Evolutionary conservation across 2,888 invertebrate species (phyloP).

Genomic region (Sthenelais limicola): DNA sequence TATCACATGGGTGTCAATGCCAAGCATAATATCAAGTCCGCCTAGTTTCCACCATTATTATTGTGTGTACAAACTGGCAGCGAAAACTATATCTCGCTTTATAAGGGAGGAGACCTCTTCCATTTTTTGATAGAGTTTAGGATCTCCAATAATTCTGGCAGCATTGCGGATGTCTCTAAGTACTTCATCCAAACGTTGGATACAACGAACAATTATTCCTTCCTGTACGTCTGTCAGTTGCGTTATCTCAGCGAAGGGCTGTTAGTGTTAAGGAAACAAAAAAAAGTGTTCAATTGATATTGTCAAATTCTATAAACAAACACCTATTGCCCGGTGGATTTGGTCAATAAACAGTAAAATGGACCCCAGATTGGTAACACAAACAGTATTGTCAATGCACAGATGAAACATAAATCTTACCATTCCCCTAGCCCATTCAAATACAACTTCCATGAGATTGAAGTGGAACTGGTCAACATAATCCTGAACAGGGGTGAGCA

Average conservation of each 20-base stretch:
- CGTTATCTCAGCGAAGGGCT: slow-evolving; percentile 93
- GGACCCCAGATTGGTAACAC: too few relatives aligned
- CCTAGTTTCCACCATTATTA: too few relatives aligned
- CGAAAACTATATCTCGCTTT: slow-evolving; percentile 97
- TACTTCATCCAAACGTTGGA: slow-evolving; percentile 95
- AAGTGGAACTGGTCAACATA: slow-evolving; percentile 84
- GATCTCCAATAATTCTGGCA: slow-evolving; percentile 93
- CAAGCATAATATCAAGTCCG: too few relatives aligned
- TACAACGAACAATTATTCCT: slow-evolving; percentile 96
- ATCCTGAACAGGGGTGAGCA: slow-evolving; percentile 75
- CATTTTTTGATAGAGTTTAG: slow-evolving; percentile 92
- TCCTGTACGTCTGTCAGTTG: slow-evolving; percentile 94
- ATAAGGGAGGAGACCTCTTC: slow-evolving; percentile 93
- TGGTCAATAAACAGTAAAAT: too few relatives aligned
- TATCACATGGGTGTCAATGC: too few relatives aligned
- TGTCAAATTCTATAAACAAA: too few relatives aligned
- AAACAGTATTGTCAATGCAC: too few relatives aligned
- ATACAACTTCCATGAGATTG: slow-evolving; percentile 92
- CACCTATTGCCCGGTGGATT: too few relatives aligned
- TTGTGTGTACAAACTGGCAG: slow-evolving; percentile 88
- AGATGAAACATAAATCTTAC: slow-evolving; percentile 74
- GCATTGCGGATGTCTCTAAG: slow-evolving; percentile 92
- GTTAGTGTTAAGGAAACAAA: too few relatives aligned
- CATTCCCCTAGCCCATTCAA: slow-evolving; percentile 95
- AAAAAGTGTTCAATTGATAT: too few relatives aligned